Evolutionary conservation across 2,888 invertebrate species (phyloP).

Genomic region (Drosophila greeni): DNA sequence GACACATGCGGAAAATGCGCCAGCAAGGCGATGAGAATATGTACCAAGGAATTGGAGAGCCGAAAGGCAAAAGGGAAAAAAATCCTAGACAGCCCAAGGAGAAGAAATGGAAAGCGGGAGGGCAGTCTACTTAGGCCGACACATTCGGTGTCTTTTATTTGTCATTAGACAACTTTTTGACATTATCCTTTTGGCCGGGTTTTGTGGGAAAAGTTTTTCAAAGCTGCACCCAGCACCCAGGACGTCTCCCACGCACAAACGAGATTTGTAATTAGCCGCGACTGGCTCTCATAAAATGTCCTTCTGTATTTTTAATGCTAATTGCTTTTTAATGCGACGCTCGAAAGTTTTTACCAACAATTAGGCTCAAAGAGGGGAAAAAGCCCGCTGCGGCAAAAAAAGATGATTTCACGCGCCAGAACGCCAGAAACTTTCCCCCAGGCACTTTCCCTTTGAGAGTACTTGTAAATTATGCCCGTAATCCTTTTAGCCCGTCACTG

Average conservation of each 20-base stretch:
- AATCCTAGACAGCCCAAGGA: neutral
- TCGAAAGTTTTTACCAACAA: constrained; percentile 47
- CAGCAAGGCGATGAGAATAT: neutral
- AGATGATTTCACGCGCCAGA: constrained; percentile 60
- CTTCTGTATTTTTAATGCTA: constrained; percentile 56
- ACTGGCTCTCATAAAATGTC: constrained; percentile 40
- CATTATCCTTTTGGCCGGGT: constrained; percentile 41
- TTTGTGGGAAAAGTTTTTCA: constrained; percentile 31
- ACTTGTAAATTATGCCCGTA: constrained; percentile 60
- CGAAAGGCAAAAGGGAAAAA: neutral
- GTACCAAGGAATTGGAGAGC: neutral
- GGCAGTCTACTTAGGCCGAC: constrained; percentile 17
- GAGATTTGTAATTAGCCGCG: constrained; percentile 58
- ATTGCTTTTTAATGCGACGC: constrained; percentile 63
- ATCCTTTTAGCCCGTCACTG: constrained; percentile 70
- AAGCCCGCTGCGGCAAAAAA: constrained; percentile 13
- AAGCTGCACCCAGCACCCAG: constrained; percentile 13
- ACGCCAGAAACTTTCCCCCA: constrained; percentile 24
- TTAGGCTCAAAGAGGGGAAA: constrained; percentile 27
- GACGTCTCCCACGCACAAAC: constrained; percentile 32
- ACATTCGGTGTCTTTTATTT: constrained; percentile 34
- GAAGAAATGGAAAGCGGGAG: too few relatives aligned
- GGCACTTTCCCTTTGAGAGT: constrained; percentile 47
- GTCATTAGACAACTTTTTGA: constrained; percentile 46
- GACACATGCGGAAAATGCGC: constrained; percentile 5